Conservation (phyloP, 2,113 vertebrate genomes). For the Tetraodon nigroviridis region DNA sequence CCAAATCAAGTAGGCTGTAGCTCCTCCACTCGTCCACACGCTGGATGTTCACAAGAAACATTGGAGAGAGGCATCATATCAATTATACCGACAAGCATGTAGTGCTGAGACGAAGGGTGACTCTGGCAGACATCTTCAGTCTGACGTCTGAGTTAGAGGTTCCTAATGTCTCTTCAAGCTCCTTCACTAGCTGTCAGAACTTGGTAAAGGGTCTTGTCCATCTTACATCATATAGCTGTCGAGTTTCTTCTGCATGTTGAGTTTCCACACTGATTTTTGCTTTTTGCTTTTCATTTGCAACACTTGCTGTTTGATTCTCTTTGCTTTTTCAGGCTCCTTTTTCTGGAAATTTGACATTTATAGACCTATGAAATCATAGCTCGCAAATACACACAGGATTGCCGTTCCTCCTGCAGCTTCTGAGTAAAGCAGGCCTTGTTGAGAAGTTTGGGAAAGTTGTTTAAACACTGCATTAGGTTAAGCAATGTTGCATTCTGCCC, state of each 20-base stretch:
- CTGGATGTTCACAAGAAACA: too few species aligned
- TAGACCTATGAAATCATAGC: too few species aligned
- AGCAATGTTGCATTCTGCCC: conserved; percentile 64
- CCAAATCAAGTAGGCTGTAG: too few species aligned
- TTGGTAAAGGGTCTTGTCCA: not conserved
- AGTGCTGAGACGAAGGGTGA: too few species aligned
- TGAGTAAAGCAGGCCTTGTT: not conserved
- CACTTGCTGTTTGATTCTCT: not conserved
- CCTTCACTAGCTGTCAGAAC: not conserved
- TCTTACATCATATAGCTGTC: not conserved
- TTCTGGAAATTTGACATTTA: too few species aligned
- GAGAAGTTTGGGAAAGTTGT: conserved; percentile 40
- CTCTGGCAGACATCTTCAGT: not conserved
- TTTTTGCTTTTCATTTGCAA: not conserved
- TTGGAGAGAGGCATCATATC: too few species aligned
- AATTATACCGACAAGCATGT: too few species aligned
- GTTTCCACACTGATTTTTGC: not conserved
- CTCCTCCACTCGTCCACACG: too few species aligned
- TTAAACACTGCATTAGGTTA: conserved; percentile 42
- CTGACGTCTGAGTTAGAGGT: not conserved
- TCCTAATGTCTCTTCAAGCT: not conserved
- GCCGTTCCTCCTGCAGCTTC: too few species aligned
- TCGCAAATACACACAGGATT: too few species aligned
- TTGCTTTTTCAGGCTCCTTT: not conserved
- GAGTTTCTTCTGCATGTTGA: not conserved